Percentiles rank a stretch among this genome's conserved stretches.
phyloP scores from a whole-genome alignment of 2,888 invertebrate genomes.

The Drosophila bunnanda region DNA sequence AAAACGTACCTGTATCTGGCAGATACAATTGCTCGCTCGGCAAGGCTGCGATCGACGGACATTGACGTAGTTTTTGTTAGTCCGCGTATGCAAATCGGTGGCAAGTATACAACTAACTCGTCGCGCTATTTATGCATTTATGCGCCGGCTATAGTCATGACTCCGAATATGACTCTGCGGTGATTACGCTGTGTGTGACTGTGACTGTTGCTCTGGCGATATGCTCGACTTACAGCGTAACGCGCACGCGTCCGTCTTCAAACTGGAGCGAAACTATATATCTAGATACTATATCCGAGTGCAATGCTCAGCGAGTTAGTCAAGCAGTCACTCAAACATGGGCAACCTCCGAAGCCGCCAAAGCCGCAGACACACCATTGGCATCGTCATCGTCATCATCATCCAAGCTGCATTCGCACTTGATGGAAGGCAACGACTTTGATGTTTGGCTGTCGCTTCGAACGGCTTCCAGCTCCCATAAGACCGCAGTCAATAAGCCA shows the following conservation, averaged over 20 bases:
- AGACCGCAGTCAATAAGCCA: slow-evolving; percentile 52
- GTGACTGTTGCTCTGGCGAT: slow-evolving; percentile 7
- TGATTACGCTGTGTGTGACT: slow-evolving; percentile 17
- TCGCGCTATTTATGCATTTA: slow-evolving; percentile 68
- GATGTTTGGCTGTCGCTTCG: slow-evolving; percentile 37
- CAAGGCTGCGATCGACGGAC: slow-evolving; percentile 26
- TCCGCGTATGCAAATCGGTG: slow-evolving; percentile 64
- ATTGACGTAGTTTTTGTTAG: slow-evolving; percentile 30
- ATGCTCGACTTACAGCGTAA: slow-evolving; percentile 53
- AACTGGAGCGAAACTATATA: slow-evolving; percentile 10
- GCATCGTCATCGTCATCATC: slow-evolving; percentile 17
- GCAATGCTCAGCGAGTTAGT: slow-evolving; percentile 49
- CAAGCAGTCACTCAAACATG: slow-evolving; percentile 67
- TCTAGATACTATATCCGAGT: slow-evolving; percentile 4
- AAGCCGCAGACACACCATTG: slow-evolving; percentile 27
- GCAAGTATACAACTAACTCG: slow-evolving; percentile 59
- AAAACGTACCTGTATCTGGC: slow-evolving; percentile 43
- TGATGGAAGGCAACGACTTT: slow-evolving; percentile 29
- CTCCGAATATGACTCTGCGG: slow-evolving; percentile 34
- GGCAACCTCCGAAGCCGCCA: slow-evolving; percentile 26
- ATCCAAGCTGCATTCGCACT: slow-evolving; percentile 46
- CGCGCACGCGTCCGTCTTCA: slow-evolving; percentile 41
- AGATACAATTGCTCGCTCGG: slow-evolving; percentile 27
- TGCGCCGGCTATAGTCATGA: slow-evolving; percentile 42
- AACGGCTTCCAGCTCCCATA: slow-evolving; percentile 19